A percentile compares a stretch with the other conserved stretches of the same genome.
These are phyloP conservation scores for Sphinx pinastri DNA, from an alignment of 2,888 invertebrate species.

Conservation along the genomic window DNA sequence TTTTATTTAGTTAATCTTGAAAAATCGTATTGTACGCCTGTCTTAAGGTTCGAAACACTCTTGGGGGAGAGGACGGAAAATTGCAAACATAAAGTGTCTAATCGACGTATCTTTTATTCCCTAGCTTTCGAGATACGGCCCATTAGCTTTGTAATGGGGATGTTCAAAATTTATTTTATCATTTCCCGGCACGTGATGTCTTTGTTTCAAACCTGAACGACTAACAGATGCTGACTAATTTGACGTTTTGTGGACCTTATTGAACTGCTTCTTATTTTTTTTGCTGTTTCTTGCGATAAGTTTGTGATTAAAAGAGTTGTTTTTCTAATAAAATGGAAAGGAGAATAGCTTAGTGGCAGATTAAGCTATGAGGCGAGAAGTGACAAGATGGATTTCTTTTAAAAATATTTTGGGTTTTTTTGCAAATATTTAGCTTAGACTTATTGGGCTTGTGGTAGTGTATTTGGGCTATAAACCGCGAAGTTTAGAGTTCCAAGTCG, in stretches of 20 bases:
- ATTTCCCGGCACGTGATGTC: constrained; percentile 82
- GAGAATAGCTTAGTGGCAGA: too few species aligned
- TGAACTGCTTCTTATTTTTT: background rate
- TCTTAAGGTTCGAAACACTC: constrained; percentile 54
- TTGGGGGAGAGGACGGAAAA: constrained; percentile 66
- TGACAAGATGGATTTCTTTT: too few species aligned
- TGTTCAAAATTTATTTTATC: constrained; percentile 82
- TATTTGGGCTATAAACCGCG: too few species aligned
- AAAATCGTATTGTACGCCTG: constrained; percentile 43
- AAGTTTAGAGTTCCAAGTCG: too few species aligned
- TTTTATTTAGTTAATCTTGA: constrained; percentile 13
- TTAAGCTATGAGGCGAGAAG: too few species aligned
- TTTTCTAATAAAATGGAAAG: too few species aligned
- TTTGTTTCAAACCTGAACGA: constrained; percentile 60
- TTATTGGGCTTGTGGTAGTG: too few species aligned
- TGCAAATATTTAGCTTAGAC: too few species aligned
- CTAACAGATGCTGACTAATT: constrained; percentile 51
- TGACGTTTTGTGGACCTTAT: background rate
- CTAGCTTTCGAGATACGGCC: constrained; percentile 79
- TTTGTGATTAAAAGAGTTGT: too few species aligned
- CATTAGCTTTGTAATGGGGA: constrained; percentile 82
- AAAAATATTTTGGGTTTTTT: too few species aligned
- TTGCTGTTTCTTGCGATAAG: too few species aligned
- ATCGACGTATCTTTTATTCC: constrained; percentile 84
- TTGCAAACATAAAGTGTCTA: constrained; percentile 84